These are phyloP conservation scores for Lordiphosa stackelbergi DNA, from an alignment of 1,140 invertebrate species.

Conservation along the genomic window DNA sequence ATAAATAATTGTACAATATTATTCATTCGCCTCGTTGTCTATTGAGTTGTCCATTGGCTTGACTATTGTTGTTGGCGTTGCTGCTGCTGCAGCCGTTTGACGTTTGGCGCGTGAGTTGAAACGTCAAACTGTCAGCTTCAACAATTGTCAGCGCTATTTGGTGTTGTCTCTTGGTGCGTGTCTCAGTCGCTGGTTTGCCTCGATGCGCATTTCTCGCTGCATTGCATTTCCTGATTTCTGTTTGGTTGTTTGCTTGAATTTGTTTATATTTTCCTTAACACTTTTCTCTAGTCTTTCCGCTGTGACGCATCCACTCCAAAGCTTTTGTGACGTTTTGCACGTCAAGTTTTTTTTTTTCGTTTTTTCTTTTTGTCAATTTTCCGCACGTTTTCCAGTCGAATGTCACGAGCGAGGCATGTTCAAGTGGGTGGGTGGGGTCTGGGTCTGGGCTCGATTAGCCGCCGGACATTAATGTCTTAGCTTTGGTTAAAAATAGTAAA, in stretches of 20 bases:
- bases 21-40: slow-evolving; percentile 44
- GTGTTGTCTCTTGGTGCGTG: slow-evolving; percentile 44
- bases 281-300: slow-evolving; percentile 43
- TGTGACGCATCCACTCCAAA: slow-evolving; percentile 52
- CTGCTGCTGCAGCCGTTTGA: slow-evolving; percentile 26
- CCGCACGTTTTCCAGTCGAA: slow-evolving; percentile 65
- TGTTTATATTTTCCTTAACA: slow-evolving; percentile 24
- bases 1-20: slow-evolving; percentile 56
- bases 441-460: slow-evolving; percentile 35
- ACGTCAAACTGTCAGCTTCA: slow-evolving; percentile 64
- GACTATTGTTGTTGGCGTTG: slow-evolving; percentile 29
- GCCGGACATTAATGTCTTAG: slow-evolving; percentile 9
- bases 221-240: slow-evolving; percentile 63
- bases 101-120: slow-evolving; percentile 67
- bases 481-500: slow-evolving; percentile 26
- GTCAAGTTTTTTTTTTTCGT: slow-evolving; percentile 24
- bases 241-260: slow-evolving; percentile 10
- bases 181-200: slow-evolving; percentile 27
- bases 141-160: slow-evolving; percentile 52
- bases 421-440: slow-evolving; percentile 49
- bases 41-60: slow-evolving; percentile 55
- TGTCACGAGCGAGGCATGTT: slow-evolving; percentile 71
- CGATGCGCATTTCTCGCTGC: slow-evolving; percentile 49
- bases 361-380: slow-evolving; percentile 50
- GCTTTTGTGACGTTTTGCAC: slow-evolving; percentile 35